Evolutionary conservation across 2,113 vertebrate species (phyloP).

Genomic region (Cyanocitta stelleri): DNA sequence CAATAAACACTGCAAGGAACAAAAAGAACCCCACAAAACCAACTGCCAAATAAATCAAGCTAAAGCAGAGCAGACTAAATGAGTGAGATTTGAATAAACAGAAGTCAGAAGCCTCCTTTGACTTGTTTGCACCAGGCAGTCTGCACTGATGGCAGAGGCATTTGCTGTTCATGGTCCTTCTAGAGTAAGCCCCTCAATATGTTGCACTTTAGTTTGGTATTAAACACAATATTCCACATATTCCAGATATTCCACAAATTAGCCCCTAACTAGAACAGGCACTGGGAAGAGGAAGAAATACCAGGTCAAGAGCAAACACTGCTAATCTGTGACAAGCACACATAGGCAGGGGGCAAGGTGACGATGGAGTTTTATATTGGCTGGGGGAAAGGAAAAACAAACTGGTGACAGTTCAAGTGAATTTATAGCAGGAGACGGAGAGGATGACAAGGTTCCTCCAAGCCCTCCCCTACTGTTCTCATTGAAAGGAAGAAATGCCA

Average conservation of each 20-base stretch:
- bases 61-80: neutral
- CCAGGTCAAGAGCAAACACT: neutral
- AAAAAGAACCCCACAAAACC: neutral
- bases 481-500: neutral
- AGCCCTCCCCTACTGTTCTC: neutral
- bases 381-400: neutral
- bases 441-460: neutral
- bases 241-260: neutral
- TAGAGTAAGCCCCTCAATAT: neutral
- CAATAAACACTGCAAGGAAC: neutral
- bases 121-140: neutral
- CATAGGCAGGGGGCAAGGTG: neutral
- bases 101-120: neutral
- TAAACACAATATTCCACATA: neutral
- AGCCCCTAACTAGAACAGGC: neutral
- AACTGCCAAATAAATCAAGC: neutral
- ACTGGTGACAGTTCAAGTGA: neutral
- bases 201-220: neutral
- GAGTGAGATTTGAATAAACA: neutral
- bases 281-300: neutral
- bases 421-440: slow-evolving; percentile 5
- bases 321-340: neutral
- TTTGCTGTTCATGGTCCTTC: neutral
- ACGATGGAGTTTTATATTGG: neutral
- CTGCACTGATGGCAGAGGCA: neutral